Evolutionary conservation across 1,140 invertebrate genomes (phyloP).

Genomic region (Hycleus cichorii): DNA sequence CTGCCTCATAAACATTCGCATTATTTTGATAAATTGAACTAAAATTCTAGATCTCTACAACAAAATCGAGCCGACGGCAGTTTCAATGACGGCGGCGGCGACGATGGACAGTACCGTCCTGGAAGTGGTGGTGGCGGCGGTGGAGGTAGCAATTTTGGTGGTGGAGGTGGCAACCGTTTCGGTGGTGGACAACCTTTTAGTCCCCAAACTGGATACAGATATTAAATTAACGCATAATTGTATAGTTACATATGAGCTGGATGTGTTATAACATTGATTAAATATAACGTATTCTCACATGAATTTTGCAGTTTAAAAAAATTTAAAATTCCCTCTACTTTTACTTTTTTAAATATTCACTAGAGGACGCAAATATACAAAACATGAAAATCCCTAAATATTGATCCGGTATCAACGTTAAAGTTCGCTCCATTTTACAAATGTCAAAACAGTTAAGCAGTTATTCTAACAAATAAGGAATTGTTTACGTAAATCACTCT

Average conservation of each 20-base stretch:
- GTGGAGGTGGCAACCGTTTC: conserved; percentile 1
- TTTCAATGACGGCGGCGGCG: conserved; percentile 8
- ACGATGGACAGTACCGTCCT: conserved; percentile 17
- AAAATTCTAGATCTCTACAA: conserved; percentile 20
- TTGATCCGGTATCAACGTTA: too few relatives aligned
- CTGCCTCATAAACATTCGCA: background rate
- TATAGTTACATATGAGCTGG: background rate
- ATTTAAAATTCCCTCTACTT: too few relatives aligned
- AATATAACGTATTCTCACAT: too few relatives aligned
- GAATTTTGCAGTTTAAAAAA: too few relatives aligned
- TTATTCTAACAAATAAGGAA: too few relatives aligned
- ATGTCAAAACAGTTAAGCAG: too few relatives aligned
- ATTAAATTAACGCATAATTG: conserved; percentile 3
- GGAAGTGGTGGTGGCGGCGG: conserved; percentile 6
- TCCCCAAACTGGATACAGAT: conserved; percentile 22
- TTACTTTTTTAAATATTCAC: too few relatives aligned
- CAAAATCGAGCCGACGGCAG: conserved; percentile 31
- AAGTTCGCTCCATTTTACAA: too few relatives aligned
- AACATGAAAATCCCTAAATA: too few relatives aligned
- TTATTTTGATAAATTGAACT: background rate
- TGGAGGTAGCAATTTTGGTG: background rate
- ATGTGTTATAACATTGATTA: background rate
- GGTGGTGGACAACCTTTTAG: conserved; percentile 10
- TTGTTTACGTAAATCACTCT: too few relatives aligned
- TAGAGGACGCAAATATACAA: too few relatives aligned